Base-by-base conservation (phyloP, 2,888 invertebrate genomes). In the Temnothorax unifasciatus region DNA sequence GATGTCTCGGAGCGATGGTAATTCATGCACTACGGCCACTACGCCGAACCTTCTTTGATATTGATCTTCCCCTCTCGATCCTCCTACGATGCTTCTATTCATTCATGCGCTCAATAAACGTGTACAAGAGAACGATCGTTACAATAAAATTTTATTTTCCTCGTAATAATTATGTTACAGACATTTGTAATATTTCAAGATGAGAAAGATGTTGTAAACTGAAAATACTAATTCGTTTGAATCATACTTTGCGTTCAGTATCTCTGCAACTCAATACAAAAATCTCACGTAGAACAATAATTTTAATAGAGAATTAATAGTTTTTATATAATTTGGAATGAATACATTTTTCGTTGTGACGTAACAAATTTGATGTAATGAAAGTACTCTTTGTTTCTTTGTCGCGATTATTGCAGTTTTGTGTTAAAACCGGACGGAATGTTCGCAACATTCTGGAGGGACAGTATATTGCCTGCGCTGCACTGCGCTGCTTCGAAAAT, bases 1-100 rank as follows among this genome's bases (percentile, higher is more conserved):
- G 88, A 89, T 86, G 34, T 73, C 66, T 85, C 77, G 82, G 86
- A 74, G 85, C 92, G 92, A 92, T 92, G 91, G 91, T 91, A 88
- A 85, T 88, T 88, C 89, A 90, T 83, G 91, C 90, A 54, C 21
- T 13, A 91, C 86, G 88, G 85, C 84, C 29, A 29, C 29, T 29
- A 29, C 85, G 86, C 81, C 81, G 86, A 88, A 85, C 87, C 82
- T 82, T 75, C 73, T 76, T 73, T 79, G 88, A 87, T 87, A 90
- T 83, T 84, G 85, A 89, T 88, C 87, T 84, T 88, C 83, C 82
- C 76, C 84, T 83, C 85, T 86, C 44, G 44, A 66, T 44, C 44
- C 21, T 64, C 64, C 84, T 75, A 68, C 68, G 73, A 82, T 83
- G 86, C 87, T 52, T 76, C 63, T 64, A 64, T 76, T 76, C 76